A percentile compares a stretch with the other conserved stretches of the same genome.
These are phyloP conservation scores for Leucoma salicis DNA, from an alignment of 2,888 invertebrate genomes.

Conservation along the genomic window DNA sequence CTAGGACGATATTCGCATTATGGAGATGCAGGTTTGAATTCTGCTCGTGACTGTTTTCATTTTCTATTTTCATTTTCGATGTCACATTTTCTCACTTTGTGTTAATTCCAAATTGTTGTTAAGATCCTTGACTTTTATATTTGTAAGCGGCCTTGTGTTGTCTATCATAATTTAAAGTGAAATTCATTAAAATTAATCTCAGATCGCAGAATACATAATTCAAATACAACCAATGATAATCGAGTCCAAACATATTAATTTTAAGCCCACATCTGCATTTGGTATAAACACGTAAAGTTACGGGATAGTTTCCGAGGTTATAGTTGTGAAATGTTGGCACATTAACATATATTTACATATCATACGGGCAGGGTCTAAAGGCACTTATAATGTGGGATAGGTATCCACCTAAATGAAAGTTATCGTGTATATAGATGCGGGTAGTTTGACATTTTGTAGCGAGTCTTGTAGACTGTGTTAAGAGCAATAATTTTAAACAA, in stretches of 20 bases:
- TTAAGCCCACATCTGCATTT: slow-evolving; percentile 68
- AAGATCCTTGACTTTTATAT: no score
- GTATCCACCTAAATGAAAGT: slow-evolving; percentile 13
- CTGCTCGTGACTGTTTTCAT: no score
- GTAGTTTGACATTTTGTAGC: slow-evolving; percentile 5
- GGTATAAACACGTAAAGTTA: slow-evolving; percentile 58
- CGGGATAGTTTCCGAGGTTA: slow-evolving; percentile 57
- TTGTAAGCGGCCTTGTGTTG: no score
- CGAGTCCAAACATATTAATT: slow-evolving; percentile 75
- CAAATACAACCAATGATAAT: slow-evolving; percentile 48
- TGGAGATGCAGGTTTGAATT: no score
- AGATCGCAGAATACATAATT: slow-evolving; percentile 13
- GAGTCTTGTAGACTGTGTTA: no score
- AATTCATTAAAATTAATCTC: no score
- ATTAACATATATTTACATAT: slow-evolving; percentile 72
- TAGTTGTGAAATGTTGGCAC: slow-evolving; percentile 46
- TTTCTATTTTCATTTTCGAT: no score
- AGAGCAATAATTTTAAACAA: no score
- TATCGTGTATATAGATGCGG: slow-evolving; percentile 8
- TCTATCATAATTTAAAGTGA: no score
- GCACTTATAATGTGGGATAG: slow-evolving; percentile 10
- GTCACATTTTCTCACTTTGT: no score
- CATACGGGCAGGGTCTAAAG: slow-evolving; percentile 36
- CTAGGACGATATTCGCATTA: no score
- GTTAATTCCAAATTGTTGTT: no score